Percentiles rank a stretch among this genome's conserved stretches.
Conservation (phyloP, 1,140 invertebrate species). For the Scylla paramamosain region DNA sequence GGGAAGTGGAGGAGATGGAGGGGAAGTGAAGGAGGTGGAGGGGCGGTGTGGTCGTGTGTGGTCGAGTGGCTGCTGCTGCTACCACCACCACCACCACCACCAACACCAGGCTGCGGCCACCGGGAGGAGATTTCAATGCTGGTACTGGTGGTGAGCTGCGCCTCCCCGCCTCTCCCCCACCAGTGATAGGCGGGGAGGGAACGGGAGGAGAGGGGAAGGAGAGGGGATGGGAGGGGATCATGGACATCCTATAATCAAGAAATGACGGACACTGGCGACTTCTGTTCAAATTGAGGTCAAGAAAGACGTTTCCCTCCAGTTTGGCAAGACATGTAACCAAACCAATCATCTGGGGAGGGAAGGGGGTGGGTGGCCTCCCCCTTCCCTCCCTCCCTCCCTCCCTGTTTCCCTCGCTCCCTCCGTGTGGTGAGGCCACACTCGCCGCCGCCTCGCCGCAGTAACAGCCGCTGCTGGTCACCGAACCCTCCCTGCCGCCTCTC, state of each 20-base stretch:
- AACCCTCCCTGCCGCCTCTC: background rate
- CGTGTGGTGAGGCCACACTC: background rate
- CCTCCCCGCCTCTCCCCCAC: background rate
- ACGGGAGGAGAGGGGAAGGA: background rate
- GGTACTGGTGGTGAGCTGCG: background rate
- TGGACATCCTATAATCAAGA: background rate
- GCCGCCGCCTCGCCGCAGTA: background rate
- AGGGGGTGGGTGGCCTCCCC: background rate
- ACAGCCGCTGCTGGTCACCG: background rate
- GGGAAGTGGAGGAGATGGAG: background rate
- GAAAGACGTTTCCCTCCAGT: background rate
- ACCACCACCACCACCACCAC: background rate
- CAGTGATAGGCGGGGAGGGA: background rate
- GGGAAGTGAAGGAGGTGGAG: conserved; percentile 24
- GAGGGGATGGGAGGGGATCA: background rate
- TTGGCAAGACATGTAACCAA: background rate
- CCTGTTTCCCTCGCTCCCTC: background rate
- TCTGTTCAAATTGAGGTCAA: conserved; percentile 18
- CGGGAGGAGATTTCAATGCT: conserved; percentile 50
- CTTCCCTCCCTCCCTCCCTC: background rate
- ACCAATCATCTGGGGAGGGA: background rate
- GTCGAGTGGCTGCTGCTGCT: background rate
- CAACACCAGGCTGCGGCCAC: background rate
- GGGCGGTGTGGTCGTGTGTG: background rate
- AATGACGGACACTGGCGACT: background rate